Evolutionary conservation across 2,888 invertebrate genomes (phyloP).

Genomic region (Teleiodes luculella): DNA sequence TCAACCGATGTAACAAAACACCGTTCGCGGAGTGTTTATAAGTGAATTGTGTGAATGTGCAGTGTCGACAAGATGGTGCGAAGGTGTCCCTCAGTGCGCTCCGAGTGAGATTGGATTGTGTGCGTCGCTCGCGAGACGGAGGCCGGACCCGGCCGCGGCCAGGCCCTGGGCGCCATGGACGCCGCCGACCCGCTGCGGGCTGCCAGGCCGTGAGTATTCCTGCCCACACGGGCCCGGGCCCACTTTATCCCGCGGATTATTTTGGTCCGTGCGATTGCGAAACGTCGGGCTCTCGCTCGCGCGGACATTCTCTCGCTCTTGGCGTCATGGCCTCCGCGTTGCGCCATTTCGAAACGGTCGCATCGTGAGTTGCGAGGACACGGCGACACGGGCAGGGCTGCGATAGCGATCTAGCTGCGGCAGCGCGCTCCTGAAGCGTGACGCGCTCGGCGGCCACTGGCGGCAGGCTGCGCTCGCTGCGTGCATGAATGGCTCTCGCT

Average conservation of each 20-base stretch:
- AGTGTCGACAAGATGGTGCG: conserved; percentile 76
- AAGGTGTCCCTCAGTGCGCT: conserved; percentile 72
- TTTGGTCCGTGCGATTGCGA: conserved; percentile 74
- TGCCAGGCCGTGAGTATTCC: conserved; percentile 77
- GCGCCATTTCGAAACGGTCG: conserved; percentile 72
- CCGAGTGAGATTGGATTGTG: conserved; percentile 73
- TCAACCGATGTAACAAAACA: conserved; percentile 79
- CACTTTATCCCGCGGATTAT: conserved; percentile 62
- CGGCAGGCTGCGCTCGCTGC: conserved; percentile 38
- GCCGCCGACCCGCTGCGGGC: conserved; percentile 72
- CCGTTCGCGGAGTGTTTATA: conserved; percentile 77
- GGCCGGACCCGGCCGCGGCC: conserved; percentile 71
- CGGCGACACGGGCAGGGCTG: conserved; percentile 45
- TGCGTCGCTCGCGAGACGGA: conserved; percentile 69
- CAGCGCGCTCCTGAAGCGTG: conserved; percentile 72
- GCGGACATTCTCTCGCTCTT: conserved; percentile 74
- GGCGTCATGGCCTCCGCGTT: conserved; percentile 74
- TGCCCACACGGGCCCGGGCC: conserved; percentile 35
- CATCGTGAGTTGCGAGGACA: conserved; percentile 56
- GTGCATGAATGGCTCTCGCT: conserved; percentile 53
- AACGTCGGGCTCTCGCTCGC: conserved; percentile 66
- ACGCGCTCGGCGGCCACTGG: conserved; percentile 32
- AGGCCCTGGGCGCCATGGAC: conserved; percentile 74
- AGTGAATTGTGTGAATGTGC: conserved; percentile 70
- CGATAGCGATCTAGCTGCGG: conserved; percentile 51